Percentiles rank a stretch among this genome's conserved stretches.
Conservation (phyloP, 2,888 invertebrate species). For the Tenodera sinensis region DNA sequence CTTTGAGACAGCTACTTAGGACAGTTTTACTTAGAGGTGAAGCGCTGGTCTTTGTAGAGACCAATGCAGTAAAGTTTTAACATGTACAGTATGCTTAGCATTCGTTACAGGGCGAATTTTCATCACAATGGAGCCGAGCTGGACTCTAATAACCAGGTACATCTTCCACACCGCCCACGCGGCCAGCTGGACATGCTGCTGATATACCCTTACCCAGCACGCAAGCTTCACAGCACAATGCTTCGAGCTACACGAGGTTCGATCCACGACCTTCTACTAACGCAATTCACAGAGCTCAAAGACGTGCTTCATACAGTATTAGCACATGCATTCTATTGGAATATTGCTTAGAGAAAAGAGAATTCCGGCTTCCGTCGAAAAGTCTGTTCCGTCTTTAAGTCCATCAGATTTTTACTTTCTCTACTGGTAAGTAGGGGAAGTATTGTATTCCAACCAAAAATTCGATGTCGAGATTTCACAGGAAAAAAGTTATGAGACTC, state of each 20-base stretch:
- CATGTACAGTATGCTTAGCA: conserved; percentile 3
- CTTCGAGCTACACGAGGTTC: not conserved
- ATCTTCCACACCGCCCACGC: not conserved
- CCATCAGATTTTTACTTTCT: too few relatives aligned
- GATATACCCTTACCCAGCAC: not conserved
- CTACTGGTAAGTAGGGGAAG: too few relatives aligned
- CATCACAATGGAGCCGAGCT: conserved; percentile 6
- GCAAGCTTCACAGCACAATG: not conserved
- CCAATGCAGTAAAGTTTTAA: not conserved
- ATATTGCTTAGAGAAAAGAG: too few relatives aligned
- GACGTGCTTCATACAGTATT: not conserved
- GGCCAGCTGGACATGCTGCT: not conserved
- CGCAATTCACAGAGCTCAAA: not conserved
- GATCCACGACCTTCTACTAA: not conserved
- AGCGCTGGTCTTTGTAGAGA: not conserved
- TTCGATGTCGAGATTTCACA: too few relatives aligned
- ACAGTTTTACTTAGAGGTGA: not conserved
- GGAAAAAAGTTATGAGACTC: too few relatives aligned
- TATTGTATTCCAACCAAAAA: too few relatives aligned
- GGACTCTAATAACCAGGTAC: conserved; percentile 4
- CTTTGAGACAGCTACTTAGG: not conserved
- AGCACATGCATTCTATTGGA: not conserved
- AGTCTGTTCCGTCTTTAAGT: too few relatives aligned
- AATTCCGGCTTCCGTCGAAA: too few relatives aligned
- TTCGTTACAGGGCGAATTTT: conserved; percentile 12